Evolutionary conservation across 53 echinoderm and acorn worm species (phyloP), one percentile per base, ranked within the genome.

Genomic region (Holothuria scabra): DNA sequence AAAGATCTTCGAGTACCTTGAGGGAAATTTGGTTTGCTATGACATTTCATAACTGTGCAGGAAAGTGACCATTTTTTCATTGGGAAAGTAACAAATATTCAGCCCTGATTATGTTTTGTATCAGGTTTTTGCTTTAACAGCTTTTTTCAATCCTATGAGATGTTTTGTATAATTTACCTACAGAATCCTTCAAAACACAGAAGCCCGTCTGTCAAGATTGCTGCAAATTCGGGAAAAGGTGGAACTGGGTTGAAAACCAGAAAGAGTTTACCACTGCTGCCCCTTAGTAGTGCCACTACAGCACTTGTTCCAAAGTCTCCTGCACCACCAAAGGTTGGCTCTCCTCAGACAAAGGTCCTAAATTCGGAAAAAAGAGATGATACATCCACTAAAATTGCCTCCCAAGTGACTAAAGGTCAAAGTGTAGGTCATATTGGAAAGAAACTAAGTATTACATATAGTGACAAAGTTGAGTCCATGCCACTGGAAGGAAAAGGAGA

Each of bases 281-380:
- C 95, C 14, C 88, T 95, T 29, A 87, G 89, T 33, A 90, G 67
- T 78, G 88, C 90, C 55, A 87, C 89, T 86, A 95, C 94, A 20
- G 71, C 92, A 28, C 79, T 95, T 12, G 83, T 87, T 7, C 90
- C 90, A 12, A 95, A 95, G 74, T 85, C 85, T 56, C 90, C 88
- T 19, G 81, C 90, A 11, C 88, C 88, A 65, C 86, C 81, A 32
- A 46, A 56, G 56, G 30, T 12, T 5, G 57, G 59, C 2, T 70
- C 58, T 48, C 64, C 38, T 24, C 89, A 81, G 79, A 85, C 82
- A 38, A 59, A 72, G 1, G 85, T 80, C 61, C 59, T 66, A 2
- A 84, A 60, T 56, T 72, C 87, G 34, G 62, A 37, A 12, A 87
- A 89, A 58, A 82, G 69, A 23, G 76, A 52, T 16, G 76, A 71